phyloP scores from a whole-genome alignment of 2,113 vertebrate genomes.

The Tachysurus fulvidraco region DNA sequence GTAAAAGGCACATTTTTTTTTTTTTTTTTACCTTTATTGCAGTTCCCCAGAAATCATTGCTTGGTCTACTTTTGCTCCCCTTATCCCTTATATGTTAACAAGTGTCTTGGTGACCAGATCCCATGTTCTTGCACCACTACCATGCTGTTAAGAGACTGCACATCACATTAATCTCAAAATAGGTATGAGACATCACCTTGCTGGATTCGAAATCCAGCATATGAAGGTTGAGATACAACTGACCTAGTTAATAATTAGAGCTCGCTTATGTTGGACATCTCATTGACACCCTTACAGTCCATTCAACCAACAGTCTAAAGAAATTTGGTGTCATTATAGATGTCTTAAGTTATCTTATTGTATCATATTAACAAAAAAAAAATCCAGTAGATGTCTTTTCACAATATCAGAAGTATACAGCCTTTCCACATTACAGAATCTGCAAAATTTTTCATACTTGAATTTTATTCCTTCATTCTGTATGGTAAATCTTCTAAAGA shows the following conservation, averaged over 20 bases:
- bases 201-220: neutral
- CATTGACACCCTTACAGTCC: neutral
- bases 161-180: neutral
- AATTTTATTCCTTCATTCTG: neutral
- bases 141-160: neutral
- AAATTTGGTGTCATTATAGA: neutral
- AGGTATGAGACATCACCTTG: neutral
- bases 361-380: neutral
- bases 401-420: neutral
- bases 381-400: neutral
- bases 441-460: neutral
- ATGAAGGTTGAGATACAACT: neutral
- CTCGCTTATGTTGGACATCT: neutral
- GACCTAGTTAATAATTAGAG: neutral
- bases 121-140: neutral
- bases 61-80: neutral
- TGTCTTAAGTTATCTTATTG: neutral
- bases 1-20: neutral
- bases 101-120: neutral
- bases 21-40: neutral
- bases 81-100: neutral
- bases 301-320: neutral
- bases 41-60: neutral
- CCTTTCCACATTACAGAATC: neutral
- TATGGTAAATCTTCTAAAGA: neutral